Evolutionary conservation across 2,888 invertebrate genomes (phyloP), one percentile per base, ranked within the genome.

Genomic region (Campaea margaritaria): DNA sequence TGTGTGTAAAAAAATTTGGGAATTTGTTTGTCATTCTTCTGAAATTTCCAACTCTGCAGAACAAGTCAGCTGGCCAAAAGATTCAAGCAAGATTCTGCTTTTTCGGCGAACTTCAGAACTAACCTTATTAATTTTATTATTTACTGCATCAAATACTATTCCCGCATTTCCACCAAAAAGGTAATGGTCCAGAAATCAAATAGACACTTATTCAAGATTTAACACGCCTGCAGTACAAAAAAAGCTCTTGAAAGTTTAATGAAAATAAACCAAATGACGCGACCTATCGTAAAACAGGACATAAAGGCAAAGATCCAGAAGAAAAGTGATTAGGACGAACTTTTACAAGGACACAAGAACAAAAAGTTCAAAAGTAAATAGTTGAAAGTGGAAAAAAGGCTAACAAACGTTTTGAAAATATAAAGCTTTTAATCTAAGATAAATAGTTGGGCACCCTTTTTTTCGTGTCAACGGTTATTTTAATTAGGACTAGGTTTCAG

Each of bases 271-370:
- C 27, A 4, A 27, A 50, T 15, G 34, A 16, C 34, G 50, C 45
- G 51, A 58, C 41, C 15, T 36, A 46, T 46, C 50, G 50, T 57
- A 50, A 51, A 46, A 36, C 7, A 39, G 42, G 51, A 41, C 27
- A 34, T 39, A 45, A 21, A 56, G 14, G 21, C 21, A 58, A 41
- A 47, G 21, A 27, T 28, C 14, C 12, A 4, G 39, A 41, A 41
- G 34, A 57, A 57, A 50, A 51, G 41, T 57, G 45, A 46, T 51
- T 58, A 51, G 12, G 9, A 10, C 42, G 15, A 51, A 51, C 41
- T 51, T 46, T 21, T 47, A 27, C 27, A 43, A 28, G 36, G 46
- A 51, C 45, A 11, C 15, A 9, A 45, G 34, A 28, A 49, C 49
- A 56, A 49, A 21, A 50, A 51, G n/a, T 27, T 15, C 44, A 49